phyloP scores from a whole-genome alignment of 23 tunicate species.

The Halocynthia aurantium region DNA sequence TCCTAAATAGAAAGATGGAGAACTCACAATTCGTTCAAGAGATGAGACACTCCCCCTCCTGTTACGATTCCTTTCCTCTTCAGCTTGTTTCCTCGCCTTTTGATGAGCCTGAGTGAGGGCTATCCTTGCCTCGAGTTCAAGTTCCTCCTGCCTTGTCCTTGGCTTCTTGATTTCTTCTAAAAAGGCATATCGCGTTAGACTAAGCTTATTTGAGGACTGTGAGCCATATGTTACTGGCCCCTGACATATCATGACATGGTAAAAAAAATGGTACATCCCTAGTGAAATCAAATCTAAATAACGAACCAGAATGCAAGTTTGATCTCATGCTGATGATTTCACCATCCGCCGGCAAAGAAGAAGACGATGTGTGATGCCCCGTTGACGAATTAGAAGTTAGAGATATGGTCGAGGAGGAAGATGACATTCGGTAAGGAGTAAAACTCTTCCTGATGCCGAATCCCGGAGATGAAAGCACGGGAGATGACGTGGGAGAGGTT shows the following conservation, averaged over 20 bases:
- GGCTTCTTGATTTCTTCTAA: too few relatives aligned
- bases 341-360: constrained; percentile 6
- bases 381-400: constrained; percentile 34
- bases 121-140: constrained; percentile 73
- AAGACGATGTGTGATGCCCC: not conserved
- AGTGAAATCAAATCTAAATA: not conserved
- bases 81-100: constrained; percentile 57
- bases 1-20: not conserved
- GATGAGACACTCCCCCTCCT: constrained; percentile 25
- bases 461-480: constrained; percentile 34
- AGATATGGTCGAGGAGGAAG: constrained; percentile 25
- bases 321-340: constrained; percentile 17
- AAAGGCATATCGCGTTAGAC: too few relatives aligned
- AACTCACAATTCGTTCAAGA: constrained; percentile 3
- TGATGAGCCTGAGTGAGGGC: constrained; percentile 79
- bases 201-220: too few relatives aligned
- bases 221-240: too few relatives aligned
- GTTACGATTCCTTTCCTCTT: constrained; percentile 35
- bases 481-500: constrained; percentile 44
- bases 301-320: not conserved
- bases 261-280: not conserved
- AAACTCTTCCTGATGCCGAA: constrained; percentile 22
- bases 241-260: too few relatives aligned
- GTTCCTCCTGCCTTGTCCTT: constrained; percentile 45
- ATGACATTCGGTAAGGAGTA: constrained; percentile 21